These are phyloP conservation scores for Pseudomyrmex dendroicus DNA, from an alignment of 1,140 invertebrate genomes.

Conservation along the genomic window DNA sequence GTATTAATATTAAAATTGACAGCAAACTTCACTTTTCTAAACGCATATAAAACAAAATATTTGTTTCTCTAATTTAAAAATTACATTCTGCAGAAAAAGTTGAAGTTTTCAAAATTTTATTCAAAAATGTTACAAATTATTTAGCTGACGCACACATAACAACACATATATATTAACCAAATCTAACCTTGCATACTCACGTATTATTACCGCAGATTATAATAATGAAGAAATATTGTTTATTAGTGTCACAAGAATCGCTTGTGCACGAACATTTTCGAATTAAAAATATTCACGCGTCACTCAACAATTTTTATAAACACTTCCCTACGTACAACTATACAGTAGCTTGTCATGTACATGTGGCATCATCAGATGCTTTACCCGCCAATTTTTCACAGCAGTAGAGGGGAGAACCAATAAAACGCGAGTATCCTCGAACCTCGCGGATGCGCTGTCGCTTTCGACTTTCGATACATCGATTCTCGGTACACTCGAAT, in stretches of 20 bases:
- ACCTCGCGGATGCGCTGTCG: background rate
- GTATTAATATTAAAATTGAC: no score
- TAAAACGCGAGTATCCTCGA: background rate
- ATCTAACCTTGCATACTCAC: constrained; percentile 18
- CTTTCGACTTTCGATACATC: constrained; percentile 2
- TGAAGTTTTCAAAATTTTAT: background rate
- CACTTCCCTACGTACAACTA: background rate
- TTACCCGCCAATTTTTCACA: constrained; percentile 44
- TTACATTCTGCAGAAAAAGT: background rate
- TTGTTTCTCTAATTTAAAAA: background rate
- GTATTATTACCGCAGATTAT: background rate
- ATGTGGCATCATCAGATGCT: background rate
- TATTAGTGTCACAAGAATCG: background rate
- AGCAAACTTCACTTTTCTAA: no score
- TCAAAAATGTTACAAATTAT: constrained; percentile 8
- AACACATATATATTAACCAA: background rate
- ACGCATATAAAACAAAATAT: background rate
- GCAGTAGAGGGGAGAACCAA: background rate
- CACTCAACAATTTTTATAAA: background rate
- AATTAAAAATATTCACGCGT: background rate
- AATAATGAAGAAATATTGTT: constrained; percentile 3
- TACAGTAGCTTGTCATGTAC: background rate
- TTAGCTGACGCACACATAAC: background rate
- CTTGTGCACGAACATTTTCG: background rate
- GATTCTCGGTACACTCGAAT: background rate